Evolutionary conservation across 53 echinoderm and acorn worm genomes (phyloP), one percentile per base, ranked within the genome.

Genomic region (Arbacia lixula): DNA sequence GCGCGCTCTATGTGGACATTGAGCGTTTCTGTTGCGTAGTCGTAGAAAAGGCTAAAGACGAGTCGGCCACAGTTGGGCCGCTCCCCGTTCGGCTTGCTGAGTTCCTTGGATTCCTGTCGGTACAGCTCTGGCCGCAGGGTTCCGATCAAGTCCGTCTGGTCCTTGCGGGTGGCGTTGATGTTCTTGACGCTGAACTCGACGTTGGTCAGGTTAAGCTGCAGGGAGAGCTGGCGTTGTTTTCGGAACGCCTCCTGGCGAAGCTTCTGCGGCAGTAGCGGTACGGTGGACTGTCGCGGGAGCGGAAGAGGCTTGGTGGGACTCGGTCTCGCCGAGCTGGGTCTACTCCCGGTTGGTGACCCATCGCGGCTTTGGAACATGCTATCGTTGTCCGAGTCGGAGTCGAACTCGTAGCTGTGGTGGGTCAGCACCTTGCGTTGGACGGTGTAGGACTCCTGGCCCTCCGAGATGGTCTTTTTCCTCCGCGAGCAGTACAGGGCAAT

Each of bases 101-200:
- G 84, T 28, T 93, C 93, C 38, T 91, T 83, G 34, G 93, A 91
- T 51, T 91, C 87, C 51, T 90, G 91, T 27, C 90, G 87, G 63
- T 96, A 96, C 46, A 96, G 85, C 62, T 96, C 93, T 35, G 94
- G 97, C 14, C 94, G 85, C 16, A 96, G 78, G 31, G 86, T 83
- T 12, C 97, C 97, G 39, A 96, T 87, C 37, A 88, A 77, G 31
- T 94, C 92, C 41, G 95, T 87, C 53, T 96, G 94, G 37, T 92
- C 89, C 38, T 91, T 89, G 71, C 85, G 85, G 12, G 68, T 72
- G 39, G 89, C 33, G 62, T 85, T 93, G 50, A 92, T 83, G 30
- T 96, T 96, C 84, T 94, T 93, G 63, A 96, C 94, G 43, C 91
- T 91, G 72, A 96, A 96, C 83, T 96, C 96, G 46, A 96, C 89